Conservation (phyloP, 2,797 vertebrate species). For the Zalophus californianus region DNA sequence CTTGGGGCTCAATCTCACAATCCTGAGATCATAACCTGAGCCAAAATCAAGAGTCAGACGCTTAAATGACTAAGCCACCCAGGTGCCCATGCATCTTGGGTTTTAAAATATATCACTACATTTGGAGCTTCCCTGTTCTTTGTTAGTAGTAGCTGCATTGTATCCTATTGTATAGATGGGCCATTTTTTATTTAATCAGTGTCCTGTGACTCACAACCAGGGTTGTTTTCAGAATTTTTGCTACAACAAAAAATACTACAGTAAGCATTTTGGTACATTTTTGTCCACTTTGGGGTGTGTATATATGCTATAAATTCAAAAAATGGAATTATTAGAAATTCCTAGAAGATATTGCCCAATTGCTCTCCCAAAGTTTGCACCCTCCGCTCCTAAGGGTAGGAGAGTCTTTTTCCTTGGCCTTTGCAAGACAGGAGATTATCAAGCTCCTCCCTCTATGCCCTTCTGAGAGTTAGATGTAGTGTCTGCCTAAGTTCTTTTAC, state of each 20-base stretch:
- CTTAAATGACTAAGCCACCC: neutral
- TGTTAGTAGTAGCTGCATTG: neutral
- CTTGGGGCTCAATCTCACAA: neutral
- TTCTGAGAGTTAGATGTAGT: neutral
- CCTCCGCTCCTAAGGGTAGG: accelerated
- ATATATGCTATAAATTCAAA: neutral
- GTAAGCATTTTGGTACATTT: neutral
- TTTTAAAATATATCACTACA: neutral
- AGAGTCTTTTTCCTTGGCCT: neutral
- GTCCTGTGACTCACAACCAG: neutral
- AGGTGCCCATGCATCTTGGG: neutral
- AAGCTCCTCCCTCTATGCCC: neutral
- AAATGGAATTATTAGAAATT: neutral
- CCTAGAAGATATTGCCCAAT: neutral
- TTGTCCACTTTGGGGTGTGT: neutral
- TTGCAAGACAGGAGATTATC: neutral
- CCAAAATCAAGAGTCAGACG: neutral
- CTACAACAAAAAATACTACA: neutral
- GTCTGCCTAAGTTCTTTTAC: neutral
- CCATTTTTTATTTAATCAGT: neutral
- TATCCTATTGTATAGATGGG: neutral
- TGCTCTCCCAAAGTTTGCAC: neutral
- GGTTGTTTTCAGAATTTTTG: slow-evolving; percentile 4
- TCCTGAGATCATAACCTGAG: neutral
- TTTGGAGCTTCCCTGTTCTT: neutral